Conservation (phyloP, 2,888 invertebrate genomes). For the Orthosia incerta region DNA sequence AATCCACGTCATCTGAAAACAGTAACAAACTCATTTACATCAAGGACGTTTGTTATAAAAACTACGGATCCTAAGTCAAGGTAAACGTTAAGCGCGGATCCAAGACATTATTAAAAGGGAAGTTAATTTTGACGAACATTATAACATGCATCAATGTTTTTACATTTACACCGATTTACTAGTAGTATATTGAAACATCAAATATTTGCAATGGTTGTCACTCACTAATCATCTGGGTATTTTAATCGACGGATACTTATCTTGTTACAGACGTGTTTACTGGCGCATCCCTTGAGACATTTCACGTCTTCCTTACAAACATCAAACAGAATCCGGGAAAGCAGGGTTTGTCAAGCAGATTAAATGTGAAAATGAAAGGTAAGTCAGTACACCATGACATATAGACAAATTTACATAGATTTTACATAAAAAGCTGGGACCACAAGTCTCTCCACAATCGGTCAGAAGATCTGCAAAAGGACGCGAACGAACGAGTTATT, state of each 20-base stretch:
- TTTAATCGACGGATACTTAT: constrained; percentile 42
- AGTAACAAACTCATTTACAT: constrained; percentile 30
- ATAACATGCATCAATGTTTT: constrained; percentile 40
- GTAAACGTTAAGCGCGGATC: constrained; percentile 68
- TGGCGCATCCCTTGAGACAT: constrained; percentile 18
- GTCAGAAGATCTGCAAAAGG: constrained; percentile 7
- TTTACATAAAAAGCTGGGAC: constrained; percentile 50
- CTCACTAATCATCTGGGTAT: constrained; percentile 58
- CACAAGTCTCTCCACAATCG: constrained; percentile 45
- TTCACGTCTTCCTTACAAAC: constrained; percentile 31
- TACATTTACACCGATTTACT: constrained; percentile 6
- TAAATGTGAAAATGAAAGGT: constrained; percentile 43
- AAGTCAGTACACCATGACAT: constrained; percentile 32
- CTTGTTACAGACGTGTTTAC: constrained; percentile 26
- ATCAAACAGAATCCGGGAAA: constrained; percentile 53
- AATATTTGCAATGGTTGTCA: constrained; percentile 62
- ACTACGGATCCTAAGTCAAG: constrained; percentile 61
- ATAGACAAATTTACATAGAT: constrained; percentile 36
- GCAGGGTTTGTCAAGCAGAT: constrained; percentile 51
- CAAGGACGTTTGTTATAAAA: constrained; percentile 20
- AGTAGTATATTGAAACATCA: constrained; percentile 29
- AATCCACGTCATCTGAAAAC: constrained; percentile 92
- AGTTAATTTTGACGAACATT: constrained; percentile 30
- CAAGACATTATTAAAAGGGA: constrained; percentile 47
- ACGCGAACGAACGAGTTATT: background rate